Percentiles rank a stretch among this genome's conserved stretches.
Evolutionary conservation across 2,888 invertebrate genomes (phyloP).

Genomic region (Drosophila subquinaria): DNA sequence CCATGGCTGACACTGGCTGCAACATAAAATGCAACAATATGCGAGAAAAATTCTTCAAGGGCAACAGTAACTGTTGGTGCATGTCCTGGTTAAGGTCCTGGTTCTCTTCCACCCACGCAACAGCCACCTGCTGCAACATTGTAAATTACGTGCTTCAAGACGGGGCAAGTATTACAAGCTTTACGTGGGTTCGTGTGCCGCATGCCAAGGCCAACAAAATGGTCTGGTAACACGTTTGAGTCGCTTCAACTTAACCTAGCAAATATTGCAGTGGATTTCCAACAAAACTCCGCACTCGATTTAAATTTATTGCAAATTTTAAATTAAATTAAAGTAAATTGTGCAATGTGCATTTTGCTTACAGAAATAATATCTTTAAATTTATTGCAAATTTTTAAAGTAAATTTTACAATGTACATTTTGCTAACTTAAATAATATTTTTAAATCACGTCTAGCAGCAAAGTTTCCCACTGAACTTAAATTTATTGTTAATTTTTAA

Average conservation of each 20-base stretch:
- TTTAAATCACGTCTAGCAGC: not conserved
- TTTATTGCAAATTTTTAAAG: no score
- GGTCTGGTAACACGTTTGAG: constrained; percentile 18
- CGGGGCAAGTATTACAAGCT: constrained; percentile 57
- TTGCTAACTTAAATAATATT: not conserved
- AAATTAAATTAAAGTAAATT: constrained; percentile 7
- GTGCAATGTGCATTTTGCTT: not conserved
- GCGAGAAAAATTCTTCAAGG: constrained; percentile 16
- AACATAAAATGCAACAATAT: constrained; percentile 55
- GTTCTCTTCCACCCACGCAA: constrained; percentile 2
- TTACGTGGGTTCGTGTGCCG: constrained; percentile 49
- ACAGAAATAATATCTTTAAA: not conserved
- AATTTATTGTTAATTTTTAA: constrained; percentile 25
- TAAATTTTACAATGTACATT: not conserved
- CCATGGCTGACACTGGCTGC: constrained; percentile 15
- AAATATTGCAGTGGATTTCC: constrained; percentile 32
- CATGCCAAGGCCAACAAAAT: constrained; percentile 53
- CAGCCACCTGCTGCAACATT: constrained; percentile 73
- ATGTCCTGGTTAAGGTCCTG: not conserved
- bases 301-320: constrained; percentile 26
- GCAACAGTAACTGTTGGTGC: constrained; percentile 7
- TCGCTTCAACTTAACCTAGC: constrained; percentile 18
- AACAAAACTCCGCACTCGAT: constrained; percentile 15
- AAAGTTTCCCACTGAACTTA: constrained; percentile 18
- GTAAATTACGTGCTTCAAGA: constrained; percentile 64